phyloP scores from a whole-genome alignment of 1,140 invertebrate species.

The Pseudomyrmex sp. region DNA sequence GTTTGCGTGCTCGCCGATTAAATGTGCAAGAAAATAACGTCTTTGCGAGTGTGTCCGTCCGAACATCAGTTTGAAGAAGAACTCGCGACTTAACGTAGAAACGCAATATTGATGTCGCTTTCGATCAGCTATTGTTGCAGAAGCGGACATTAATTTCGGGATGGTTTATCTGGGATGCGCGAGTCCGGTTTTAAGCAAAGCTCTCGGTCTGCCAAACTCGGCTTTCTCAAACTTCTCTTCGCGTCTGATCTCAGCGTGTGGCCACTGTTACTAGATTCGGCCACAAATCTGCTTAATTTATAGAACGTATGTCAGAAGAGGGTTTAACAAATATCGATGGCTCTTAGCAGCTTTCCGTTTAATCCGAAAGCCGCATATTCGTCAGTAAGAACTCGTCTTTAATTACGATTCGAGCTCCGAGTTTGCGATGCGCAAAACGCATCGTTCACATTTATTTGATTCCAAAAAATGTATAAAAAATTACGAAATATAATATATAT shows the following conservation, averaged over 20 bases:
- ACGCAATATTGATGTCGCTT: background rate
- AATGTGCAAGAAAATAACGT: background rate
- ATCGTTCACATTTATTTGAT: background rate
- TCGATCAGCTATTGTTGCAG: conserved; percentile 20
- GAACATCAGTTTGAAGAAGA: background rate
- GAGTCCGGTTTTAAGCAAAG: conserved; percentile 31
- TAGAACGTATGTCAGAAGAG: conserved; percentile 17
- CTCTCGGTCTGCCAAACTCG: conserved; percentile 16
- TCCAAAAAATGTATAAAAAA: too few species aligned
- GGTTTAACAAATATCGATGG: conserved; percentile 63
- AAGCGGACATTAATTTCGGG: conserved; percentile 51
- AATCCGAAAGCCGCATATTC: background rate
- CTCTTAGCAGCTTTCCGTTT: conserved; percentile 34
- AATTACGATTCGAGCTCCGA: conserved; percentile 1
- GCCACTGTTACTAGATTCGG: conserved; percentile 21
- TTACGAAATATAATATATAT: too few species aligned
- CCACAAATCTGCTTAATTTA: conserved; percentile 64
- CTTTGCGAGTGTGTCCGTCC: conserved; percentile 26
- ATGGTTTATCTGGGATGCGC: background rate
- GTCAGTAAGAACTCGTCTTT: conserved; percentile 11
- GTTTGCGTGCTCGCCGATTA: conserved; percentile 24
- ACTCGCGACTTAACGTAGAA: background rate
- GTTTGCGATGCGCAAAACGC: background rate
- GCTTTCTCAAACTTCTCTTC: conserved; percentile 17
- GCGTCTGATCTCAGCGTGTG: conserved; percentile 29